Conservation (phyloP, 2,113 vertebrate genomes). For the Laticauda colubrina region DNA sequence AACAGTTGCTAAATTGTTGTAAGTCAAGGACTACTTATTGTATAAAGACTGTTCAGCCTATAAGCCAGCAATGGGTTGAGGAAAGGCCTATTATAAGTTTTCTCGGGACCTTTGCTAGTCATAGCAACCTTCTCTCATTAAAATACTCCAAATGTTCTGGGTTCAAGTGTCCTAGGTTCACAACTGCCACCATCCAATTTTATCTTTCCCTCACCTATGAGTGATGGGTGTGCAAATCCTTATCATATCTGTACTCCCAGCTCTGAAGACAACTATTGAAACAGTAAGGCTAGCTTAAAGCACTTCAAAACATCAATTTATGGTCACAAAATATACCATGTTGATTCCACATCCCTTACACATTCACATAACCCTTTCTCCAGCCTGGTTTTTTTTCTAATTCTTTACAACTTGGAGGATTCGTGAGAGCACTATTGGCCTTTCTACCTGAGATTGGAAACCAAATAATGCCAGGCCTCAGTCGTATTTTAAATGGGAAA, state of each 20-base stretch:
- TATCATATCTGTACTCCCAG: background rate
- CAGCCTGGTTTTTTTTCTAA: background rate
- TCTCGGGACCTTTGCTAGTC: background rate
- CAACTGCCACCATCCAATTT: background rate
- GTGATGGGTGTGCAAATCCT: background rate
- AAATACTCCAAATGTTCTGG: too few relatives aligned
- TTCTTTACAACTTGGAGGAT: background rate
- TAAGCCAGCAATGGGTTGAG: background rate
- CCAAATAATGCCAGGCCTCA: background rate
- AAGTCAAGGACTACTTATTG: too few relatives aligned
- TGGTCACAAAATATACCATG: background rate
- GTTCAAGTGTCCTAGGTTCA: background rate
- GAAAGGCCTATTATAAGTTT: background rate
- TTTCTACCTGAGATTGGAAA: background rate
- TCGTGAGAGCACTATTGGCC: background rate
- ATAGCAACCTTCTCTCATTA: background rate
- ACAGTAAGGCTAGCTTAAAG: background rate
- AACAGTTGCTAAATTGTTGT: too few relatives aligned
- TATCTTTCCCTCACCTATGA: background rate
- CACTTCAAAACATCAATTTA: background rate
- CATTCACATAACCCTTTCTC: background rate
- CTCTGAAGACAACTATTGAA: background rate
- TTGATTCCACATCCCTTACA: background rate
- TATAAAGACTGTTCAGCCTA: background rate
- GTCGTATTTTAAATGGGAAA: background rate